Evolutionary conservation across 2,113 vertebrate species (phyloP), one percentile per base, ranked within the genome.

Genomic region (Scytalopus superciliaris): DNA sequence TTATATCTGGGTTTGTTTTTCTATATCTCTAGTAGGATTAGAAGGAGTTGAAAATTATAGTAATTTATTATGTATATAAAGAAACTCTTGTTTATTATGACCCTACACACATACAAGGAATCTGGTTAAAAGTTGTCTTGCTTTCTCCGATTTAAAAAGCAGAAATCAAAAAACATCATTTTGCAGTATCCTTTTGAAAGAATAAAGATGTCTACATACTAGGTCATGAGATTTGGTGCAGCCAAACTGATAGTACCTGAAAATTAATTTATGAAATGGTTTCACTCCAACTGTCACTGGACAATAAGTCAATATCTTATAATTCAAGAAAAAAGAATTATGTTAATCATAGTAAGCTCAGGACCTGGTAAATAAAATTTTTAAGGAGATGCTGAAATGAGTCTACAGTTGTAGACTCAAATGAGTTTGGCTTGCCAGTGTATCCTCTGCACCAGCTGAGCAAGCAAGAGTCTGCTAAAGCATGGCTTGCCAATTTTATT

Each of bases 401-500:
- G 19, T 57, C 67, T 73, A 44, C 39, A 59, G 10, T 42, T 63
- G 60, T 42, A 63, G 39, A 40, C 27, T 63, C 18, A 63, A 63
- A 40, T 30, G 39, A 21, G 25, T 79, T 80, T 90, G 63, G 35
- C 23, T 95, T 95, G 57, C 76, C 60, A 53, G 35, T 93, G 12
- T 68, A 52, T 87, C 59, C 73, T 84, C 78, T 91, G 72, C 75
- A 89, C 47, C 75, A 83, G 35, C 25, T 88, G 64, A 93, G 62
- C 66, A 87, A 76, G 56, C 42, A 75, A 88, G 86, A 83, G 55
- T 45, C 50, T 88, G 57, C 64, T 63, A 62, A 87, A 55, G 25
- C 25, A 19, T 57, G 57, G 47, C 77, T 94, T 95, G 47, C 87
- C 75, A 87, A 70, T 89, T 79, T 93, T 78, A 69, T 95, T 89